Evolutionary conservation across 2,888 invertebrate species (phyloP).

Genomic region (Amblyjoppa fuscipennis): DNA sequence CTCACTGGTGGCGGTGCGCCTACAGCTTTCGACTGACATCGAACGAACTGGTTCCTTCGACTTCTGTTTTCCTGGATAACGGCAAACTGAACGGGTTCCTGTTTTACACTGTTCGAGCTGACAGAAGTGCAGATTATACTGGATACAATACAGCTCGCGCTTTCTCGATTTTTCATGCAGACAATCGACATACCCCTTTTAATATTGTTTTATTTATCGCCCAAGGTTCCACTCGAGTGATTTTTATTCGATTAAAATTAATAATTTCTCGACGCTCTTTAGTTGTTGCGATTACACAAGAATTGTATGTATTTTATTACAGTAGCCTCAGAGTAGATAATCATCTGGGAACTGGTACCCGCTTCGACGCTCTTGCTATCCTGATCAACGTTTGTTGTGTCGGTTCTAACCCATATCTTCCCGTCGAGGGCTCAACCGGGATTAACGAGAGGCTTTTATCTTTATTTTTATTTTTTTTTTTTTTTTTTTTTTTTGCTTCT

Average conservation of each 20-base stretch:
- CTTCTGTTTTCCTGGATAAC: slow-evolving; percentile 81
- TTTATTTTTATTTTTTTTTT: too few relatives aligned
- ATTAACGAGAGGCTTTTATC: slow-evolving; percentile 6
- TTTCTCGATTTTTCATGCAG: not conserved
- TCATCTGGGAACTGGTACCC: slow-evolving; percentile 27
- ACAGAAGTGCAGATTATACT: slow-evolving; percentile 47
- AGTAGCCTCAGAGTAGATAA: slow-evolving; percentile 28
- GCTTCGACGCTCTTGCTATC: slow-evolving; percentile 71
- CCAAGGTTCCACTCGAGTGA: not conserved
- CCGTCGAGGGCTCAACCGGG: slow-evolving; percentile 63
- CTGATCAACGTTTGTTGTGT: slow-evolving; percentile 77
- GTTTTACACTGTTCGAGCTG: slow-evolving; percentile 74
- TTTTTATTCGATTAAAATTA: slow-evolving; percentile 48
- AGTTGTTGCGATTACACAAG: too few relatives aligned
- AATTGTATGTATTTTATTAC: not conserved
- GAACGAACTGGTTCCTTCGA: slow-evolving; percentile 38
- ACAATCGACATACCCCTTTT: not conserved
- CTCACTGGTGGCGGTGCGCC: not conserved
- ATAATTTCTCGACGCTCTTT: not conserved
- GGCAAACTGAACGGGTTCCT: slow-evolving; percentile 78
- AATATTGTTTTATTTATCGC: not conserved
- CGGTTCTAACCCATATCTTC: slow-evolving; percentile 82
- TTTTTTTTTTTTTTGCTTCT: slow-evolving; percentile 41
- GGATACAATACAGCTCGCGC: not conserved
- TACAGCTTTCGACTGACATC: slow-evolving; percentile 14